Conservation (phyloP, 2,113 vertebrate species). For the Tupaia tana region DNA sequence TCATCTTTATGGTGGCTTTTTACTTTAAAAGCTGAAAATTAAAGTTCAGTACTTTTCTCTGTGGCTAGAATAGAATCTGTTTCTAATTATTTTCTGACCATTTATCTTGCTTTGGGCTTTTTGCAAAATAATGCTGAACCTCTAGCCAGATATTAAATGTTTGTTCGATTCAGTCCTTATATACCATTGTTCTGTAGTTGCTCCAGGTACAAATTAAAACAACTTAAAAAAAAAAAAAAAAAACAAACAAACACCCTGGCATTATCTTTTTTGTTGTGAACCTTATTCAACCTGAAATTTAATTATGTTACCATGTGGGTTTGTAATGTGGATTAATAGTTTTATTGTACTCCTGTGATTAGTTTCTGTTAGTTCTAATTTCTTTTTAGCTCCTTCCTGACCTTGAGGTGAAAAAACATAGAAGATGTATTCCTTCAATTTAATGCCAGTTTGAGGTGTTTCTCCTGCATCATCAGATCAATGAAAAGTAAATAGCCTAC, state of each 20-base stretch:
- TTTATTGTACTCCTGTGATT: constrained; percentile 88
- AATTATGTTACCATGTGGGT: constrained; percentile 85
- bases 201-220: constrained; percentile 70
- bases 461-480: constrained; percentile 99
- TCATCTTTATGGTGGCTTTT: background rate
- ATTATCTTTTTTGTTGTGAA: constrained; percentile 81
- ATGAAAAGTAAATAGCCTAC: constrained; percentile 99
- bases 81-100: constrained; percentile 32
- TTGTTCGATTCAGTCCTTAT: constrained; percentile 62
- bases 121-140: background rate
- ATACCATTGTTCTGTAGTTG: constrained; percentile 41
- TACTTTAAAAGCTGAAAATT: background rate
- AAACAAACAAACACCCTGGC: background rate
- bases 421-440: constrained; percentile 98
- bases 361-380: constrained; percentile 93
- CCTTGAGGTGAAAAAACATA: constrained; percentile 91
- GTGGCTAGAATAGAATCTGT: background rate
- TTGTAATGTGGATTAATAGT: constrained; percentile 93
- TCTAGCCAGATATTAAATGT: background rate
- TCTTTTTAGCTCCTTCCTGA: constrained; percentile 90
- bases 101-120: background rate
- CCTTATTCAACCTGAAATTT: constrained; percentile 84
- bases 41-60: background rate
- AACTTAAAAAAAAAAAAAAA: constrained; percentile 59
- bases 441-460: constrained; percentile 99